Base-by-base conservation (phyloP, 2,888 invertebrate genomes). In the Tetramorium bicarinatum region DNA sequence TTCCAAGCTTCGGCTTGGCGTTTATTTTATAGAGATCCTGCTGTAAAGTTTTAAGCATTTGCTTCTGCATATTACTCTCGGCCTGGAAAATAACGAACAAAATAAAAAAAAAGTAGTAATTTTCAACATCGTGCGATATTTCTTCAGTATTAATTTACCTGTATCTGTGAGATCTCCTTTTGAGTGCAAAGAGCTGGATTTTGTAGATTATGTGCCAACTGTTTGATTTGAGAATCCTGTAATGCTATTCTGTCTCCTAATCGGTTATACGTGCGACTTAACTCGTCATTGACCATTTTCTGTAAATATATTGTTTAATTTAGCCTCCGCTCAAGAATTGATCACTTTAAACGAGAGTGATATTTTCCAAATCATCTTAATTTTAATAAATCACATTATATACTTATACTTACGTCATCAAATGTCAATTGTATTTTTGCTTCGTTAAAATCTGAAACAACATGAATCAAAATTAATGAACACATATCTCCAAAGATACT, bases 21-120 rank as follows among this genome's bases (percentile, higher is more conserved):
- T 92, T 94, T 81, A 94, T 93, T 85, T 90, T 93, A 49, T 91
- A 93, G 85, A 94, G 95, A 77, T 95, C 95, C 86, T 95, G 93
- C 83, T 95, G 94, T 62, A 95, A 92, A 7, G 93, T 93, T 89
- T 93, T 93, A 15, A 95, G 91, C 83, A 94, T 93, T 87, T 94
- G 92, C 80, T 94, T 94, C 67, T 95, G 94, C 64, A 91, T 93
- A 29, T 93, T 92, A 72, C 94, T 93, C 84, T 95, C 95, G 15
- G 92, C 93, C 95, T 95, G 85, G 1, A 87, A 87, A 49, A 56
- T 29, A 75, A 81, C 0, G 21, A 21, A 56, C 3, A 59, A 47
- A 0, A 7, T 44, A 44, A 44, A 44, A 11, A 44, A 44, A 11
- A 44, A 44, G 18, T 52, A 52, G 0, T 62, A 41, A 62, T 56